Evolutionary conservation across 2,888 invertebrate species (phyloP), one percentile per base, ranked within the genome.

Genomic region (Harpagoxenus sublaevis): DNA sequence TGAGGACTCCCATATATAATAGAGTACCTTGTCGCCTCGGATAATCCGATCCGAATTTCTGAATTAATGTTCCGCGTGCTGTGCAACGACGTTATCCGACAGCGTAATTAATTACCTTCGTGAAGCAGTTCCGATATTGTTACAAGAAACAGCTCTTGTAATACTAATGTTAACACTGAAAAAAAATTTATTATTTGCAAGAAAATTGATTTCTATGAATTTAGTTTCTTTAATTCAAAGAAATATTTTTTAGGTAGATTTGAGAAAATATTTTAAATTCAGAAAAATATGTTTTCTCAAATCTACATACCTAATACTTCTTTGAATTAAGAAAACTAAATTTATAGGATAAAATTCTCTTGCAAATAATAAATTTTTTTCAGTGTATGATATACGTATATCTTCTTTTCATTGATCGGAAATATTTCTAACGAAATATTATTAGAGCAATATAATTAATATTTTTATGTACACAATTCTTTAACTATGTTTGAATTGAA

Each of bases 1-100:
- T 18, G 15, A n/a, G 8, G n/a, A 63, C 35, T 39, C 10, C 9
- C 5, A 6, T 10, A 45, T n/a, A n/a, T n/a, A n/a, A n/a, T 39
- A 23, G 57, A 74, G 57, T 71, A 74, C 35, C 53, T 73, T 35
- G 18, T 71, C 23, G 65, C 31, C 42, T 23, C 28, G 35, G 9
- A 31, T 87, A 87, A 88, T 88, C 83, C 88, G 83, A 88, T 81
- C 73, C 10, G 66, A 73, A 83, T 63, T 63, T 55, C 55, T 51
- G 60, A 28, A 62, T 74, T 71, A 83, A 88, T 83, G 70, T 75
- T 85, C 75, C 65, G 60, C 53, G 45, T 23, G 39, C 12, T 53
- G 1, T 42, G 6, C n/a, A 53, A 39, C 15, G 10, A 39, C 51
- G 39, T 75, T 51, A 63, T 63, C 0, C 8, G n/a, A 53, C 12